Evolutionary conservation across 2,888 invertebrate genomes (phyloP).

Genomic region (Shargacucullia verbasci): DNA sequence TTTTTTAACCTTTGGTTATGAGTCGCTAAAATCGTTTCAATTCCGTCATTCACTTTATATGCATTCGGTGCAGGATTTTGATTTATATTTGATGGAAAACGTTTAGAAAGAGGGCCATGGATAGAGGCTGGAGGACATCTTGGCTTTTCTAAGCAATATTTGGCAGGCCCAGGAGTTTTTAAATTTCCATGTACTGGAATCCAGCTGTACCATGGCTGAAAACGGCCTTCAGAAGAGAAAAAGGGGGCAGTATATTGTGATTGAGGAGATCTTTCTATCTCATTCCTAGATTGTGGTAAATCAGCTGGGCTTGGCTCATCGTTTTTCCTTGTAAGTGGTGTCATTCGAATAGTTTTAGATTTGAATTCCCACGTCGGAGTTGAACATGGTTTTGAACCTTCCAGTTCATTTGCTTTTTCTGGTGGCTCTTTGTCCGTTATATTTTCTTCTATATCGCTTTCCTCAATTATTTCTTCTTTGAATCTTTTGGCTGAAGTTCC

Average conservation of each 20-base stretch:
- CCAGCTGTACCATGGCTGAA: conserved; percentile 77
- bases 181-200: conserved; percentile 67
- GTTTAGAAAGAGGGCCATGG: conserved; percentile 71
- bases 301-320: conserved; percentile 73
- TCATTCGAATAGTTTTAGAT: conserved; percentile 75
- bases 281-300: conserved; percentile 47
- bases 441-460: conserved; percentile 53
- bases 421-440: conserved; percentile 26
- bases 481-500: conserved; percentile 71
- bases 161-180: conserved; percentile 75
- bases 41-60: conserved; percentile 68
- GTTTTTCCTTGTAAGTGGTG: conserved; percentile 62
- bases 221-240: conserved; percentile 73
- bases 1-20: conserved; percentile 71
- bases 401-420: conserved; percentile 1
- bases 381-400: conserved; percentile 47
- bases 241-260: conserved; percentile 74
- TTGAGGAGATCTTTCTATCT: conserved; percentile 47
- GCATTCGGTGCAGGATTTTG: conserved; percentile 73
- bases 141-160: conserved; percentile 67
- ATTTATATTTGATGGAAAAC: conserved; percentile 60
- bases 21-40: conserved; percentile 75
- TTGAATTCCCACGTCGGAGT: conserved; percentile 74
- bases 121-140: conserved; percentile 70
- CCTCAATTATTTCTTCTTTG: conserved; percentile 55